Base-by-base conservation (phyloP, 2,797 vertebrate species). In the Hippocampus kuda region DNA sequence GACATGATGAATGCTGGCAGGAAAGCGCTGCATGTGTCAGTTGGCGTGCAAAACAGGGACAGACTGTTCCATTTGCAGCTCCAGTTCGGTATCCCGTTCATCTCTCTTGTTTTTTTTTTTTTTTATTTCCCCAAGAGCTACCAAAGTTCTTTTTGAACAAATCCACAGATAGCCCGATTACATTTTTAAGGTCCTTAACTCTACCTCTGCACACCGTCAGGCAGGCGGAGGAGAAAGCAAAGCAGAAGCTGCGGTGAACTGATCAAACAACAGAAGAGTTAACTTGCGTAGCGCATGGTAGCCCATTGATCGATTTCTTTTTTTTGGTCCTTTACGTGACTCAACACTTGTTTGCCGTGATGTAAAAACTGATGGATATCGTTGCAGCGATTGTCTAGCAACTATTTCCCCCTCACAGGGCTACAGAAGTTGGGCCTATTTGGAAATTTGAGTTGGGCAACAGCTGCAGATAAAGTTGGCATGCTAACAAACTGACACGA, bases 31-130 rank as follows among this genome's bases (percentile, higher is more conserved):
- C 80, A 75, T 81, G 75, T 71, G 86, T 86, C 83, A 30, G n/a
- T 65, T 48, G 63, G 63, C 44, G 9, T 30, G 63, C 41, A 8
- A 65, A 65, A 65, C 85, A 80, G 85, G 90, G 83, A 91, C 89
- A 87, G 75, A 75, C 80, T 88, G 89, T 90, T 90, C 88, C 81
- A 44, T 69, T 73, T 59, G 66, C 70, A n/a, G 66, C 49, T 67
- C 60, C 72, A 66, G 44, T 67, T 76, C 30, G 18, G 15, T 8
- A 34, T 60, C 65, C 79, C 70, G 71, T 26, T 79, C 82, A 73
- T 82, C 73, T 65, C 69, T 76, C 64, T 77, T 70, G n/a, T n/a
- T 44, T 66, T 72, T n/a, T 65, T 72, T 66, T 72, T 16, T 65
- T 72, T 15, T 70, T 60, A 51, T 65, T 65, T 77, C 75, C 62